Base-by-base conservation (phyloP, 2,113 vertebrate genomes). In the Dolichotis patagonum region DNA sequence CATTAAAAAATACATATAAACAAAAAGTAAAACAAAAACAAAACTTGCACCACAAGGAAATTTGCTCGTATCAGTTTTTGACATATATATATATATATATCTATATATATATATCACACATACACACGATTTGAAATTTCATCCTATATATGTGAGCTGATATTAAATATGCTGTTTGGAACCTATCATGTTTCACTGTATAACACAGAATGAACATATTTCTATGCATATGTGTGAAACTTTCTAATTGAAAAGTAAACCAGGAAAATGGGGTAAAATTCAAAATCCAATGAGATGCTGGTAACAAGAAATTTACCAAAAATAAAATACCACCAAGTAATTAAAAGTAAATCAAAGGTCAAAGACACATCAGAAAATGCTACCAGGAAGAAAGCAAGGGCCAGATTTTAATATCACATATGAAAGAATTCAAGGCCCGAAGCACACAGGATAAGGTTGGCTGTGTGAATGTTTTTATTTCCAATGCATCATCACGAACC, bases 401-500 rank as follows among this genome's bases (percentile, higher is more conserved):
- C 93, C 91, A 96, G 71, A 92, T 91, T 96, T 97, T 95, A 94
- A n/a, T 85, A 95, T 63, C 73, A 86, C 85, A 95, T 73, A 82
- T 89, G 86, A 86, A 94, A 82, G 41, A 90, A 95, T 71, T 98
- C 96, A 98, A 97, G 97, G 97, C 87, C 97, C 97, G 85, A 96
- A 97, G 96, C 97, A 98, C 87, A 98, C 97, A 63, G 97, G 96
- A 10, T 97, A 98, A 78, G 97, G 96, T 49, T 95, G 84, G 92
- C 93, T 98, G 52, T 95, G 95, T 62, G 97, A 97, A 97, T 97
- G 97, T 98, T 96, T 98, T 96, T 97, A 96, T 63, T 98, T 97
- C 97, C 97, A 98, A 90, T 97, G 96, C 97, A 98, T 97, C 94
- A 97, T 77, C 92, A 98, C 97, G 91, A 98, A 98, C 93, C 97